Base-by-base conservation (phyloP, 1,140 invertebrate species). In the Eupristina koningsbergeri region DNA sequence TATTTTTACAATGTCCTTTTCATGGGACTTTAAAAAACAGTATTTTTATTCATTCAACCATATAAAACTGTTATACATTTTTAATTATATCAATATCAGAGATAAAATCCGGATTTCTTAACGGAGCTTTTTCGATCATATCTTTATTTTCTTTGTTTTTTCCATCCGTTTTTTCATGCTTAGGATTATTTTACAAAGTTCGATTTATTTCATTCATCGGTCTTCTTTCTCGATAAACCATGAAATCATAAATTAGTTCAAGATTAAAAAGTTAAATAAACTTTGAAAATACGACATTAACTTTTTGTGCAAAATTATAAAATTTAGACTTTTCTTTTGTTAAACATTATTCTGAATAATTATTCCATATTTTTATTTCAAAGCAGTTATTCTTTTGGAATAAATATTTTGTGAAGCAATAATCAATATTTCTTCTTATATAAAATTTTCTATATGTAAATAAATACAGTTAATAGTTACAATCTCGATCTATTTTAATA, bases 221-320 rank as follows among this genome's bases (percentile, higher is more conserved):
- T 80, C 77, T 81, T 80, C 15, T 47, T 53, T 29, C 6, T 39
- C 39, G 69, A n/a, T 39, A 41, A 31, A 77, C 45, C 83, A 80
- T 87, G 17, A 87, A 87, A 87, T 87, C 64, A 8, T 69, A 36
- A 80, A 63, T 87, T 75, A 26, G 73, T 85, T 82, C 45, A 34
- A 63, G 71, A 75, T 26, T 6, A 80, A 80, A 80, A 80, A 80
- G 26, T 73, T 73, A 31, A 58, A 73, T 31, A 47, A 80, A 29
- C 67, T 39, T 29, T 73, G 17, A 15, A 53, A 80, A 31, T 22
- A 71, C 39, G 22, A 53, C 13, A 1, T 19, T 41, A 22, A 45
- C 36, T 78, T 78, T 64, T 41, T 76, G n/a, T n/a, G n/a, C n/a
- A n/a, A n/a, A n/a, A n/a, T n/a, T n/a, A n/a, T n/a, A n/a, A n/a